Evolutionary conservation across 2,797 vertebrate genomes (phyloP).

Genomic region (Podarcis siculus): DNA sequence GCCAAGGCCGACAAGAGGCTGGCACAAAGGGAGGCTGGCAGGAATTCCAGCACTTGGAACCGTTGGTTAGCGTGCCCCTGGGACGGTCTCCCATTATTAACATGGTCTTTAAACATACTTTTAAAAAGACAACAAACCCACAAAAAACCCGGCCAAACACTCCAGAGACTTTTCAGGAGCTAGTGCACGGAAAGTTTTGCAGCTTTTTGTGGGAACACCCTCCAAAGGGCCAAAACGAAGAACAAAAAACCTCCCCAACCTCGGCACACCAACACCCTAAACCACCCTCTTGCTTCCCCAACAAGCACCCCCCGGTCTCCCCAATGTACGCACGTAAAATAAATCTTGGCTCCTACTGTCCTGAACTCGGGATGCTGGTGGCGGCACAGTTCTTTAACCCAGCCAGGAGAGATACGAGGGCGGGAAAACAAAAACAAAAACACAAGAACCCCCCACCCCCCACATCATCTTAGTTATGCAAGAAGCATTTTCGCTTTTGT

Average conservation of each 20-base stretch:
- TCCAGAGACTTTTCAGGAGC: neutral
- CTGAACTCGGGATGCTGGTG: constrained; percentile 55
- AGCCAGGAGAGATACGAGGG: neutral
- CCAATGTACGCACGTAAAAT: constrained; percentile 11
- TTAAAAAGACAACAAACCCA: neutral
- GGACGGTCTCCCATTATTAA: constrained; percentile 37
- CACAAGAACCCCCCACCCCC: neutral
- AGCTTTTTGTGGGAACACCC: neutral
- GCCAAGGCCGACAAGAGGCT: constrained; percentile 73
- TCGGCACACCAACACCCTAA: neutral
- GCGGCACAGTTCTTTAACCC: constrained; percentile 50
- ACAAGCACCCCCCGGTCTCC: constrained; percentile 13
- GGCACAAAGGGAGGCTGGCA: constrained; percentile 77
- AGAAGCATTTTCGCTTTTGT: constrained; percentile 29
- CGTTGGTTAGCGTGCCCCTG: constrained; percentile 12
- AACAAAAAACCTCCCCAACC: too few species aligned
- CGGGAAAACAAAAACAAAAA: neutral
- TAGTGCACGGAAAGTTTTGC: constrained; percentile 53
- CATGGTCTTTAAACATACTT: neutral
- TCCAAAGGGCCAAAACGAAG: neutral
- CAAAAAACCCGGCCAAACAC: neutral
- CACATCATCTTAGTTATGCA: constrained; percentile 39
- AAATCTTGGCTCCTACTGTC: constrained; percentile 60
- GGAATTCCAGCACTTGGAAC: constrained; percentile 69
- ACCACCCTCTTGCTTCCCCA: neutral